Percentiles rank a stretch among this genome's conserved stretches.
Conservation (phyloP, 2,113 vertebrate species). For the Melospiza georgiana region DNA sequence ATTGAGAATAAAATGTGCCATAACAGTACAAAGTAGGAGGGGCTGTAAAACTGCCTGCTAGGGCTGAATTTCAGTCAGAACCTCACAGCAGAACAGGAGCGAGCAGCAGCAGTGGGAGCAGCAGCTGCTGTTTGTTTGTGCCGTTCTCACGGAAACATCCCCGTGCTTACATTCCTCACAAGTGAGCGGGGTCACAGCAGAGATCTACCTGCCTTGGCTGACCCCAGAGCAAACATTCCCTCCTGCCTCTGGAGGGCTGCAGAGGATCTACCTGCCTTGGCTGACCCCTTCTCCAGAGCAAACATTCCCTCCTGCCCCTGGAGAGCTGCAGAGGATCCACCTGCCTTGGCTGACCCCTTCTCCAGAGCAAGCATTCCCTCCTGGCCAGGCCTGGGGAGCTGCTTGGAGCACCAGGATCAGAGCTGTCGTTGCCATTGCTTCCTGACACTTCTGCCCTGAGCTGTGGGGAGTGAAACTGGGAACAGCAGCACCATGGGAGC, state of each 20-base stretch:
- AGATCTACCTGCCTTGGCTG: neutral
- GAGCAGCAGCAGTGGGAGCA: rapidly evolving
- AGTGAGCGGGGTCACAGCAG: neutral
- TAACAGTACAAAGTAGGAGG: neutral
- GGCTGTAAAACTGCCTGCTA: neutral
- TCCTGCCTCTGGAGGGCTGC: no score
- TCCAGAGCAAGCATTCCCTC: no score
- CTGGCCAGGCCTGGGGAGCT: neutral
- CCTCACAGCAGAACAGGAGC: neutral
- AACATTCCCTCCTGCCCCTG: no score
- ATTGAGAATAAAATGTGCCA: neutral
- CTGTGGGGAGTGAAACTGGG: neutral
- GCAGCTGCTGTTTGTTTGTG: neutral
- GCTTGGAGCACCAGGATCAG: neutral
- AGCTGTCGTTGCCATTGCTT: neutral
- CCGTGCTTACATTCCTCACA: neutral
- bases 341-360: no score
- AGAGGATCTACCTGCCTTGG: neutral
- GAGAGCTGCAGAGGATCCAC: neutral
- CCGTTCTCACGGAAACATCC: neutral
- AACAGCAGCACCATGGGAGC: neutral
- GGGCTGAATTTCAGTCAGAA: rapidly evolving
- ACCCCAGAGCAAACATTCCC: no score
- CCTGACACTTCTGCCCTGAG: neutral
- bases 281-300: no score